phyloP scores from a whole-genome alignment of 1,140 invertebrate species.

The Luehdorfia chinensis region DNA sequence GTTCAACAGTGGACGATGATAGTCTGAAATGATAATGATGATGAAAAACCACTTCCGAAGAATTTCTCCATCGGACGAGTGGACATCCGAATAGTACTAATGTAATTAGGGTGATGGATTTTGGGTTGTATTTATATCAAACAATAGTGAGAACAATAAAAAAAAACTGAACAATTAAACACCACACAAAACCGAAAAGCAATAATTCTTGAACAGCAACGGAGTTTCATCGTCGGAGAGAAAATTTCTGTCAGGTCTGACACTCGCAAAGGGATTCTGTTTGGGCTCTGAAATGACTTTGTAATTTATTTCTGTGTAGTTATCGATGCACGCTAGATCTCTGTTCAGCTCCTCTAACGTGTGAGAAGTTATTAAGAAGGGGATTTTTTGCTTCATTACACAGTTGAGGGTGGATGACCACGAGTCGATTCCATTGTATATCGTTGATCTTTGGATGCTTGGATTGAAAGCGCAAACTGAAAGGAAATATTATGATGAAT shows the following conservation, averaged over 20 bases:
- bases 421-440: conserved; percentile 79
- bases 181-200: conserved; percentile 72
- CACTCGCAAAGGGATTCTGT: conserved; percentile 81
- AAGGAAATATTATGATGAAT: conserved; percentile 29
- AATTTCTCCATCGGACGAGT: too few relatives aligned
- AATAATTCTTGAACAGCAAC: conserved; percentile 85
- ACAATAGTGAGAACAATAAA: too few relatives aligned
- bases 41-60: too few relatives aligned
- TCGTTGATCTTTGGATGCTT: conserved; percentile 81
- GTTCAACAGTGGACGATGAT: too few relatives aligned
- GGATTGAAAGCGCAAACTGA: conserved; percentile 85
- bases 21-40: too few relatives aligned
- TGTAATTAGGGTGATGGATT: too few relatives aligned
- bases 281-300: conserved; percentile 75
- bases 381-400: conserved; percentile 71
- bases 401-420: conserved; percentile 81
- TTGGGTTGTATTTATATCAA: too few relatives aligned
- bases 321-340: conserved; percentile 75
- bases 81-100: too few relatives aligned
- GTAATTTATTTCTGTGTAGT: conserved; percentile 52
- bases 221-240: conserved; percentile 83
- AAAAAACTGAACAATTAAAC: conserved; percentile 2
- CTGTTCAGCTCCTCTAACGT: conserved; percentile 80
- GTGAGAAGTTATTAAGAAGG: conserved; percentile 82
- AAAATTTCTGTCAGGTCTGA: conserved; percentile 85